Percentiles rank a stretch among this genome's conserved stretches.
Conservation (phyloP, 2,888 invertebrate genomes). For the Chloromyia formosa region DNA sequence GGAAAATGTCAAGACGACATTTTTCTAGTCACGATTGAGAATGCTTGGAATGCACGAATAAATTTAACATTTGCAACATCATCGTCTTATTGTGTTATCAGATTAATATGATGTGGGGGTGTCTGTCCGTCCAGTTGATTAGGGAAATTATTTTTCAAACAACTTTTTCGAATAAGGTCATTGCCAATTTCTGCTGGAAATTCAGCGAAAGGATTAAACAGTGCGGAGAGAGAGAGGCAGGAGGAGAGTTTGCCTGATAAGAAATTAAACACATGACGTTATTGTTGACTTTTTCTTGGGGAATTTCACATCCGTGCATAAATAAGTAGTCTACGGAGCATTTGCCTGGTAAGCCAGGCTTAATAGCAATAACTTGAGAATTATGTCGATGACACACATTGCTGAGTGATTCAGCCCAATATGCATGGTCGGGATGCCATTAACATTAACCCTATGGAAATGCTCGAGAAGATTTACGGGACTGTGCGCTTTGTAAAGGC, state of each 20-base stretch:
- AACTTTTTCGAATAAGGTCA: no score
- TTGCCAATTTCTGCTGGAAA: no score
- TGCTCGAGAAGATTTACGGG: no score
- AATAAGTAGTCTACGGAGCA: background rate
- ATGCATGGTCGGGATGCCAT: no score
- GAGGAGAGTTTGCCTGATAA: background rate
- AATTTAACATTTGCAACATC: background rate
- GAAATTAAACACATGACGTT: background rate
- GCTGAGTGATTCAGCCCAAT: no score
- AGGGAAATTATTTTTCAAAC: background rate
- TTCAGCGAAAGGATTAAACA: background rate
- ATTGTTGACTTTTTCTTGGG: background rate
- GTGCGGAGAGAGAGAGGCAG: background rate
- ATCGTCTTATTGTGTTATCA: background rate
- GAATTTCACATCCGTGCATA: background rate
- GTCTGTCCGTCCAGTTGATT: background rate
- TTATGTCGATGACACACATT: no score
- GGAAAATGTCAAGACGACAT: background rate
- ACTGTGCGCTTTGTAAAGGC: no score
- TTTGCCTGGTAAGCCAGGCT: no score
- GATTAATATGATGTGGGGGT: background rate
- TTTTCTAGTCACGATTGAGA: conserved; percentile 1
- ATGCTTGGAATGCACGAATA: background rate
- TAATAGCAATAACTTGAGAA: no score
- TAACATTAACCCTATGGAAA: no score